phyloP scores from a whole-genome alignment of 2,797 vertebrate genomes.

The Cossypha niveicapilla region DNA sequence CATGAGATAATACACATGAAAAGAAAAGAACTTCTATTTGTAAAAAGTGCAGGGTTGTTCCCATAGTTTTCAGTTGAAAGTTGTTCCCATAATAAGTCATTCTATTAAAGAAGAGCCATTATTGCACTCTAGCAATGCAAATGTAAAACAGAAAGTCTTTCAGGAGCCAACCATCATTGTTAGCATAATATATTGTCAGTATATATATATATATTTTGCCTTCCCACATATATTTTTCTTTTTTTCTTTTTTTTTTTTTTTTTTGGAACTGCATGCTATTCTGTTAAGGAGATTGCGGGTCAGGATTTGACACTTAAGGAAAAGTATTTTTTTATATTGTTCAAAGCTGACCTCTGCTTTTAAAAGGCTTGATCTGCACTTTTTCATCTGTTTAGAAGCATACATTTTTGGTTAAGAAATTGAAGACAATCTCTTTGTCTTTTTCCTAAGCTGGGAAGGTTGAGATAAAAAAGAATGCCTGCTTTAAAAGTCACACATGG shows the following conservation, averaged over 20 bases:
- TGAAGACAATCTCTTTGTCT: constrained; percentile 77
- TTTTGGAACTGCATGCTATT: constrained; percentile 4
- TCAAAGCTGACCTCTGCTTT: constrained; percentile 75
- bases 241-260: not conserved
- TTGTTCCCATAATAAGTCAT: constrained; percentile 56
- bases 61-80: not conserved
- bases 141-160: constrained; percentile 43
- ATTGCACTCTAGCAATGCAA: constrained; percentile 30
- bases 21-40: constrained; percentile 44
- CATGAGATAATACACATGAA: not conserved
- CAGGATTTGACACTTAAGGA: too few relatives aligned
- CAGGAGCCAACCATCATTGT: not conserved
- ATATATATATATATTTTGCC: not conserved
- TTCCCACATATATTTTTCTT: not conserved
- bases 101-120: constrained; percentile 44
- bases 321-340: constrained; percentile 2
- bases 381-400: constrained; percentile 78
- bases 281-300: not conserved
- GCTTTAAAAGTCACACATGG: constrained; percentile 86
- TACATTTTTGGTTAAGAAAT: constrained; percentile 80
- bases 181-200: constrained; percentile 21
- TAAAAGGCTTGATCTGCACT: constrained; percentile 71
- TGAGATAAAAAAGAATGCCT: constrained; percentile 83
- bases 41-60: constrained; percentile 31
- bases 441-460: constrained; percentile 70